phyloP scores from a whole-genome alignment of 2,113 vertebrate genomes.

The Apus apus region DNA sequence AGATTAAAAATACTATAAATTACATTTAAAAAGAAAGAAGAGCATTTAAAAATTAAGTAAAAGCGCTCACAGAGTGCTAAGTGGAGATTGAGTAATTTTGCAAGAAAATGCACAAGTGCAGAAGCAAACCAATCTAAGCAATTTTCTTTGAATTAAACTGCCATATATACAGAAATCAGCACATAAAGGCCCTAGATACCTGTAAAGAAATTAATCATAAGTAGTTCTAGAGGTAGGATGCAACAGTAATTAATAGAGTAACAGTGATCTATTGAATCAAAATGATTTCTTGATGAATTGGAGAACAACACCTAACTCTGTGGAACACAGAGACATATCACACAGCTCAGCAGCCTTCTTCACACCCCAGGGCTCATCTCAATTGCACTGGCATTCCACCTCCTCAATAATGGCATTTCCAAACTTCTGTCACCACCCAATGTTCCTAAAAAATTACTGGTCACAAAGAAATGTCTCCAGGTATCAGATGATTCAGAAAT shows the following conservation, averaged over 20 bases:
- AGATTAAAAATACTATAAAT: neutral
- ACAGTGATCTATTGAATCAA: neutral
- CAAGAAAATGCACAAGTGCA: neutral
- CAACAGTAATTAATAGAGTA: neutral
- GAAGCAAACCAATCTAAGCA: neutral
- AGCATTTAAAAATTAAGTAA: neutral
- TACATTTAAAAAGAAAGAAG: neutral
- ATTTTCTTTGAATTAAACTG: neutral
- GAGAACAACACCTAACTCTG: neutral
- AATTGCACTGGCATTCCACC: neutral
- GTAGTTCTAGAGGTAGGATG: neutral
- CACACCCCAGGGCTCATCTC: neutral
- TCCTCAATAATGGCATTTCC: neutral
- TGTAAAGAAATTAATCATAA: neutral
- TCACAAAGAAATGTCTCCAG: neutral
- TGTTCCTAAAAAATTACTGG: neutral
- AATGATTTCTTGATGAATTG: neutral
- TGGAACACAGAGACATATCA: neutral
- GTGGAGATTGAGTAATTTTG: neutral
- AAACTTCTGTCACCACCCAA: neutral
- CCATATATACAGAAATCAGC: neutral
- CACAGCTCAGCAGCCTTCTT: neutral
- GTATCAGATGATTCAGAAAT: neutral
- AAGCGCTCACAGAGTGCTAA: neutral
- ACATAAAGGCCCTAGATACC: neutral